Evolutionary conservation across 2,888 invertebrate species (phyloP), one percentile per base, ranked within the genome.

Genomic region (Chrysomela aeneicollis): DNA sequence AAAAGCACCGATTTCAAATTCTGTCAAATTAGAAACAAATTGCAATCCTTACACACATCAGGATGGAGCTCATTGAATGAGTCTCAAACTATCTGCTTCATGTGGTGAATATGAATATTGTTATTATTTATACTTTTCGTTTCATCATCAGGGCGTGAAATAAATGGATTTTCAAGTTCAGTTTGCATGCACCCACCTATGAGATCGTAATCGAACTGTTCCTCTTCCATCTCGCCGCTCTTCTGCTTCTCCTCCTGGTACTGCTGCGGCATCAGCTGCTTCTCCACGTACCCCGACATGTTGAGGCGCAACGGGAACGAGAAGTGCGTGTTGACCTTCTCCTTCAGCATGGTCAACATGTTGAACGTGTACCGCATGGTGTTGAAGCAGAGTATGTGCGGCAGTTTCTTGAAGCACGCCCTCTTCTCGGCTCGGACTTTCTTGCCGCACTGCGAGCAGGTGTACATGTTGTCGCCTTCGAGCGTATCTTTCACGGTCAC

Each of bases 381-480:
- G 82, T 97, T 97, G 82, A 97, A 97, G 80, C 97, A 97, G 21
- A 97, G 84, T 67, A 97, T 96, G 70, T 93, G 92, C 0, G 97
- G 97, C 22, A 97, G 85, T 78, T 94, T 94, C 81, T 95, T 96
- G 82, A 97, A 96, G 21, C 72, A 70, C 66, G 77, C 90, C 90
- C 94, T 85, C 82, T 97, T 97, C 82, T 97, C 97, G 0, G 97
- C 97, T 51, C 97, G 86, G 49, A 97, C 97, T 87, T 97, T 97
- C 77, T 92, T 93, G 5, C 95, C 92, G 80, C 97, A 97, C 76
- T 95, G 95, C 12, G 95, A 95, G 81, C 97, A 97, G 0, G 96
- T 97, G 82, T 97, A 97, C 92, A 97, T 97, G 82, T 97, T 97
- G 83, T 97, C 97, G 51, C 97, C 97, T 82, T 97, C 97, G 0